These are phyloP conservation scores for Vanessa atalanta DNA, from an alignment of 1,140 invertebrate species.

Conservation along the genomic window DNA sequence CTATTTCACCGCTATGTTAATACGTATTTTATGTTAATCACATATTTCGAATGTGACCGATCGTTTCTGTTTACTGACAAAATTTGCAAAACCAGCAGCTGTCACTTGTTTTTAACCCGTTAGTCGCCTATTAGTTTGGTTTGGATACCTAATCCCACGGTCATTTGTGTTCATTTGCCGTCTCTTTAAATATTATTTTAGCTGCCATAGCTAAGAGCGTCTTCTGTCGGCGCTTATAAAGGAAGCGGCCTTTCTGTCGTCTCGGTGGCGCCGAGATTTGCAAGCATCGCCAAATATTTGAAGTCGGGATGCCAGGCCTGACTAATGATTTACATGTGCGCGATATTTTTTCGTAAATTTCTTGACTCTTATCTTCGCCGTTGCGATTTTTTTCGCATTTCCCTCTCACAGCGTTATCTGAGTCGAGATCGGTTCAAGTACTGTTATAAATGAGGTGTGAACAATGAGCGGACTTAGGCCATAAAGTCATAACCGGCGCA, in stretches of 20 bases:
- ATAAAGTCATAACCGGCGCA: conserved; percentile 40
- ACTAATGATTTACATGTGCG: conserved; percentile 77
- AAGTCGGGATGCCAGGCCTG: conserved; percentile 48
- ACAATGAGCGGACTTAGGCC: conserved; percentile 24
- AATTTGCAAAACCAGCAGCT: conserved; percentile 37
- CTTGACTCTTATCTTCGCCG: conserved; percentile 14
- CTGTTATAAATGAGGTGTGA: conserved; percentile 41
- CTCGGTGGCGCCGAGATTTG: conserved; percentile 63
- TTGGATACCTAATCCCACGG: conserved; percentile 65
- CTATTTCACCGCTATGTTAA: conserved; percentile 17
- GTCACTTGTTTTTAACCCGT: conserved; percentile 33
- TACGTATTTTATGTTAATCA: conserved; percentile 24
- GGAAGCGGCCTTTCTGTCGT: conserved; percentile 49
- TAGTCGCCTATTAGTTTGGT: conserved; percentile 35
- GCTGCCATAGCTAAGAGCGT: conserved; percentile 57
- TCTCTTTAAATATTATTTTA: conserved; percentile 71
- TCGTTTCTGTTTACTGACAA: conserved; percentile 1
- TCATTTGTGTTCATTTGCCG: conserved; percentile 77
- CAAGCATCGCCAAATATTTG: conserved; percentile 71
- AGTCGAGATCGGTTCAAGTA: conserved; percentile 16
- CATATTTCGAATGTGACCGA: conserved; percentile 21
- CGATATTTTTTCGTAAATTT: conserved; percentile 53
- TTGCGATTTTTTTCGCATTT: conserved; percentile 17
- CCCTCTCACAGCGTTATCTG: conserved; percentile 20
- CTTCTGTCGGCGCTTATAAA: conserved; percentile 46